Percentiles rank a stretch among this genome's conserved stretches.
Conservation (phyloP, 2,113 vertebrate genomes). For the Phaethornis superciliosus region DNA sequence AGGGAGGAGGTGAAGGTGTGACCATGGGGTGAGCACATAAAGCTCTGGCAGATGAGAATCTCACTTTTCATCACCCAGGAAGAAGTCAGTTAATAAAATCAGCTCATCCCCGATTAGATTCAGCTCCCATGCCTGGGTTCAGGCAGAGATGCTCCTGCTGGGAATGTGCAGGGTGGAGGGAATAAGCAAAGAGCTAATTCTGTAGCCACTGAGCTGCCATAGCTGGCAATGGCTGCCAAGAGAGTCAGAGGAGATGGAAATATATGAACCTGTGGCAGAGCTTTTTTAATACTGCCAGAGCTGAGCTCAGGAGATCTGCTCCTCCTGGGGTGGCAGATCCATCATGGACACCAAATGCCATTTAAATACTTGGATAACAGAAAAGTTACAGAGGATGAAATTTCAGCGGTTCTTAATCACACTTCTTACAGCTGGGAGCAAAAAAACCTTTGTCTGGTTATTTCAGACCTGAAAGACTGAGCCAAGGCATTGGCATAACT, state of each 20-base stretch:
- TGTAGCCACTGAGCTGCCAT: constrained; percentile 42
- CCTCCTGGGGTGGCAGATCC: background rate
- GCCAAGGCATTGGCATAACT: background rate
- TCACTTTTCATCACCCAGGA: background rate
- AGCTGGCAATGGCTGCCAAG: constrained; percentile 4
- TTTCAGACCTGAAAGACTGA: background rate
- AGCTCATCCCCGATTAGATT: background rate
- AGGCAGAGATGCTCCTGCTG: background rate
- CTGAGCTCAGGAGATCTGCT: background rate
- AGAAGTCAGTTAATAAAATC: background rate
- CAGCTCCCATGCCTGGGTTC: background rate
- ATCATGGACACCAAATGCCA: background rate
- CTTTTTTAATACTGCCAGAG: constrained; percentile 27
- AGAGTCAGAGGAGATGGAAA: constrained; percentile 49
- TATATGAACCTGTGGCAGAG: constrained; percentile 40
- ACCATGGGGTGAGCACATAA: background rate
- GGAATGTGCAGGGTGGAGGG: background rate
- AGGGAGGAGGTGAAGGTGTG: accelerated
- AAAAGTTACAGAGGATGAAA: background rate
- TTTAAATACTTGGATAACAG: constrained; percentile 23
- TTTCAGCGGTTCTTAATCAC: background rate
- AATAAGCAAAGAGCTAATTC: constrained; percentile 41
- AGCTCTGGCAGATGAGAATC: background rate
- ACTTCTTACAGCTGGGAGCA: background rate
- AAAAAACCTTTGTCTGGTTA: background rate